phyloP scores from a whole-genome alignment of 2,888 invertebrate genomes.

The Xylophagus ater region DNA sequence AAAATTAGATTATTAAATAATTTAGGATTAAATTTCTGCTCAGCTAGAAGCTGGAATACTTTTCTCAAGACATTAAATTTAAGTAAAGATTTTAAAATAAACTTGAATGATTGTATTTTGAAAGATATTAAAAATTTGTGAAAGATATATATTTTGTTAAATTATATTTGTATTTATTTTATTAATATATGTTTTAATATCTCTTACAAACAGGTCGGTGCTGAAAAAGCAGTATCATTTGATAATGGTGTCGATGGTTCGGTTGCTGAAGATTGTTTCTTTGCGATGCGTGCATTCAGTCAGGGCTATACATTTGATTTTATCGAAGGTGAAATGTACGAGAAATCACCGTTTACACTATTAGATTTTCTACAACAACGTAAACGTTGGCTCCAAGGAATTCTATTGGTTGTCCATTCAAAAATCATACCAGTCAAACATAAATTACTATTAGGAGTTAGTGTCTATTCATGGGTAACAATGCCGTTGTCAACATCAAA shows the following conservation, averaged over 20 bases:
- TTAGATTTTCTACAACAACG: slow-evolving; percentile 93
- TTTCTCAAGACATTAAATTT: too few relatives aligned
- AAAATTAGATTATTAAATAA: too few relatives aligned
- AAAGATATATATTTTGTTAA: too few relatives aligned
- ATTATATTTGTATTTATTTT: slow-evolving; percentile 3
- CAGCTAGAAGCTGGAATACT: too few relatives aligned
- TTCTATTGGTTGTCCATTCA: slow-evolving; percentile 78
- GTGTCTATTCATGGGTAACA: slow-evolving; percentile 94
- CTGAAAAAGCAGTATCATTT: slow-evolving; percentile 86
- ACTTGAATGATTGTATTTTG: too few relatives aligned
- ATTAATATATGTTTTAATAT: slow-evolving; percentile 11
- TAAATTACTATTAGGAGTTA: slow-evolving; percentile 72
- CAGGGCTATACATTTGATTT: slow-evolving; percentile 90
- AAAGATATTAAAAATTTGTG: too few relatives aligned
- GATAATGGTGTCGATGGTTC: slow-evolving; percentile 95
- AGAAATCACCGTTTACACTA: slow-evolving; percentile 90
- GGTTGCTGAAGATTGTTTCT: slow-evolving; percentile 96
- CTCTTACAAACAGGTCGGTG: slow-evolving; percentile 60
- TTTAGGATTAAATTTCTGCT: too few relatives aligned
- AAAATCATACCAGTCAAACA: slow-evolving; percentile 66
- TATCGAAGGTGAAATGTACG: slow-evolving; percentile 98
- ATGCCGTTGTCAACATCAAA: slow-evolving; percentile 87
- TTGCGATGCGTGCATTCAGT: slow-evolving; percentile 88
- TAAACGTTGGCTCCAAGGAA: slow-evolving; percentile 92
- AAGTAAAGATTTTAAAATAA: too few relatives aligned